These are phyloP conservation scores for Eulacestoma nigropectus DNA, from an alignment of 2,113 vertebrate genomes.

Conservation along the genomic window DNA sequence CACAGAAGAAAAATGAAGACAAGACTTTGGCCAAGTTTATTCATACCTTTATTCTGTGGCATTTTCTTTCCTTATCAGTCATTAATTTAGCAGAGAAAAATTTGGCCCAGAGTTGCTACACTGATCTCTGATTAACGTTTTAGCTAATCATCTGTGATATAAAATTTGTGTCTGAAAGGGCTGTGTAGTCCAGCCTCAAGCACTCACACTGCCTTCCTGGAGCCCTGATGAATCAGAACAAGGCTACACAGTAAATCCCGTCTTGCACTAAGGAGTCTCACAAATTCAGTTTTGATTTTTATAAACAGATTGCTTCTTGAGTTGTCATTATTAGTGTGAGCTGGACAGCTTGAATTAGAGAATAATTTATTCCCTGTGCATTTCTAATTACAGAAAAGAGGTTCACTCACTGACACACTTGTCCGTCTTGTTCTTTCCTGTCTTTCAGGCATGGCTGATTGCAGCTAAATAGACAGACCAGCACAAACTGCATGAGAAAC, in stretches of 20 bases:
- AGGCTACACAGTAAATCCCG: slow-evolving; percentile 17
- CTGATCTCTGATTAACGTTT: not conserved
- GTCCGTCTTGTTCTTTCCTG: slow-evolving; percentile 74
- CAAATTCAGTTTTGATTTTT: slow-evolving; percentile 55
- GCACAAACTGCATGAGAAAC: slow-evolving; percentile 51
- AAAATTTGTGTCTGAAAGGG: not conserved
- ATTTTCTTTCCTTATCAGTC: not conserved
- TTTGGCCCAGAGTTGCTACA: not conserved
- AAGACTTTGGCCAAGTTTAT: not conserved
- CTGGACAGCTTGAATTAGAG: slow-evolving; percentile 80
- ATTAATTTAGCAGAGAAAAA: not conserved
- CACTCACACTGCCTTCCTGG: not conserved
- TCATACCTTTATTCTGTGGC: not conserved
- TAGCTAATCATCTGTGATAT: not conserved
- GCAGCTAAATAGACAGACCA: slow-evolving; percentile 68
- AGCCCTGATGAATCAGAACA: slow-evolving; percentile 16
- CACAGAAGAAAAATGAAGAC: not conserved
- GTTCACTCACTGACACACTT: slow-evolving; percentile 74
- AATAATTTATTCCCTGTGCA: slow-evolving; percentile 83
- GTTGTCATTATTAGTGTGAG: slow-evolving; percentile 79
- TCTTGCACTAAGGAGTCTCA: slow-evolving; percentile 60
- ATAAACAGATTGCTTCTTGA: slow-evolving; percentile 73
- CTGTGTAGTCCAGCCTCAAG: not conserved
- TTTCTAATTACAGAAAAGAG: slow-evolving; percentile 77
- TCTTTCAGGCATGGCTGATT: slow-evolving; percentile 71